Percentiles rank a stretch among this genome's conserved stretches.
Conservation (phyloP, 2,797 vertebrate species). For the Catostomus latipinnis region DNA sequence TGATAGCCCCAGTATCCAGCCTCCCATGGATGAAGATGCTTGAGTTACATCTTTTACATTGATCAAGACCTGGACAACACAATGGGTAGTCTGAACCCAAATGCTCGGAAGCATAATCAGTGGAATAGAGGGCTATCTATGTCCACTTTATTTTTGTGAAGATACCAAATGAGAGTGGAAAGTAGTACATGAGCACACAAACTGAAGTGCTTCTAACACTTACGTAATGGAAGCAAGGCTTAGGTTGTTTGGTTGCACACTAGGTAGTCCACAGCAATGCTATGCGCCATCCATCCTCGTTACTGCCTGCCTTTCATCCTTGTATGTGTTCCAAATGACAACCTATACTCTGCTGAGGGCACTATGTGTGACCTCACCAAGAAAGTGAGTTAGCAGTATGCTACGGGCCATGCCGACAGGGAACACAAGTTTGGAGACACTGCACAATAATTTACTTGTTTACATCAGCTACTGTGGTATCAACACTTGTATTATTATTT, state of each 20-base stretch:
- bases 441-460: too few relatives aligned
- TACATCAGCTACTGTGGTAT: not conserved
- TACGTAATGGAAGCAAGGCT: slow-evolving; percentile 69
- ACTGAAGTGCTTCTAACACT: slow-evolving; percentile 58
- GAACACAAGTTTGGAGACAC: not conserved
- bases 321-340: slow-evolving; percentile 48
- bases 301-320: slow-evolving; percentile 62
- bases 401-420: slow-evolving; percentile 27
- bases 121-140: slow-evolving; percentile 70
- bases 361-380: slow-evolving; percentile 46
- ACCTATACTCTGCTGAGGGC: slow-evolving; percentile 37
- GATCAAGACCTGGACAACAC: slow-evolving; percentile 68
- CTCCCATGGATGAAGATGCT: slow-evolving; percentile 68
- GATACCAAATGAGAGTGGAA: slow-evolving; percentile 67
- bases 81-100: slow-evolving; percentile 73
- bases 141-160: slow-evolving; percentile 67
- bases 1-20: slow-evolving; percentile 60
- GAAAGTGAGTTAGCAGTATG: slow-evolving; percentile 32
- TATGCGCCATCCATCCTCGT: slow-evolving; percentile 62
- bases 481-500: slow-evolving; percentile 24
- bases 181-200: slow-evolving; percentile 70
- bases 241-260: slow-evolving; percentile 58
- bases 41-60: slow-evolving; percentile 61
- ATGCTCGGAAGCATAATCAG: slow-evolving; percentile 75
- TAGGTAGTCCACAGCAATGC: slow-evolving; percentile 59